Evolutionary conservation across 2,113 vertebrate species (phyloP).

Genomic region (Syrrhaptes paradoxus): DNA sequence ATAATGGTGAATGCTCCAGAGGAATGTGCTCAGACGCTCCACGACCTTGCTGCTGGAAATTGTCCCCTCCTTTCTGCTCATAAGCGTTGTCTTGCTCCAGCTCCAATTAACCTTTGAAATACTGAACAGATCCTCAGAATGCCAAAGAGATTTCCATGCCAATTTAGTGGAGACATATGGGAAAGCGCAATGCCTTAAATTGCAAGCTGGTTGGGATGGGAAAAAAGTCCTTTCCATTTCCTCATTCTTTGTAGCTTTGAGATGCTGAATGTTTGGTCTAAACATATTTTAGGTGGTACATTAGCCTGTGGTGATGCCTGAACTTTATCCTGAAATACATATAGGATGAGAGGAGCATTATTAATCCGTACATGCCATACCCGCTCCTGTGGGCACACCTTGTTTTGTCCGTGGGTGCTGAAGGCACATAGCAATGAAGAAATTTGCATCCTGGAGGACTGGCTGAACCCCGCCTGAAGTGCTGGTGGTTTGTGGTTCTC

Average conservation of each 20-base stretch:
- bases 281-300: not conserved
- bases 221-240: conserved; percentile 11
- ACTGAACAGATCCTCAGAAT: not conserved
- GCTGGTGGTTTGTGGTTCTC: not conserved
- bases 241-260: conserved; percentile 5
- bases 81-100: not conserved
- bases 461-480: not conserved
- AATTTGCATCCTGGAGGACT: not conserved
- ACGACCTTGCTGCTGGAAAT: not conserved
- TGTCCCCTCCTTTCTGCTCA: not conserved
- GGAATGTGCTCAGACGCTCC: not conserved
- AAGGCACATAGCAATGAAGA: not conserved
- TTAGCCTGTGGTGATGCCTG: not conserved
- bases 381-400: not conserved
- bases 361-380: not conserved
- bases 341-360: not conserved
- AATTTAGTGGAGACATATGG: not conserved
- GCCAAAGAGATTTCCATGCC: not conserved
- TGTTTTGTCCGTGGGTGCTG: not conserved
- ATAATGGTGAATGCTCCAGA: conserved; percentile 2
- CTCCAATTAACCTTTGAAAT: conserved; percentile 29
- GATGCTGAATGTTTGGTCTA: not conserved
- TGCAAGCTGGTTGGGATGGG: not conserved
- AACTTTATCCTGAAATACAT: not conserved
- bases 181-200: not conserved